Conservation (phyloP, 2,888 invertebrate genomes). For the Eupithecia subumbrata region DNA sequence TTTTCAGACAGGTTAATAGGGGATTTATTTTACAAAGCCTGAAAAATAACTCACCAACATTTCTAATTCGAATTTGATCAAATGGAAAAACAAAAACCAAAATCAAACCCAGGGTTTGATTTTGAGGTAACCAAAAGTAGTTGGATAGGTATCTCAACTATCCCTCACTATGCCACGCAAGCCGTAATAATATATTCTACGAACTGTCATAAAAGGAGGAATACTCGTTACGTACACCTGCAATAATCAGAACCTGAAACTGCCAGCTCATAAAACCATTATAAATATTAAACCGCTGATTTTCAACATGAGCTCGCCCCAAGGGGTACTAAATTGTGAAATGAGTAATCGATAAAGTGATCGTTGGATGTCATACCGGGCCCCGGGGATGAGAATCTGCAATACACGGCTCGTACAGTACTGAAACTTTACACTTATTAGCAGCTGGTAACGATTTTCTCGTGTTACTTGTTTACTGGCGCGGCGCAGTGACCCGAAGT, state of each 20-base stretch:
- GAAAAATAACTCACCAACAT: background rate
- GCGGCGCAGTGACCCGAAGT: background rate
- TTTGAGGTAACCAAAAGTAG: background rate
- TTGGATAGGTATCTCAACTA: background rate
- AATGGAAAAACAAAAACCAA: background rate
- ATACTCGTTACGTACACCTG: slow-evolving; percentile 15
- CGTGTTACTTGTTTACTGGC: background rate
- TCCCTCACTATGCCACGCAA: background rate
- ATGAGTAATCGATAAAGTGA: slow-evolving; percentile 46
- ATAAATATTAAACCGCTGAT: slow-evolving; percentile 30
- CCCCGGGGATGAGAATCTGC: slow-evolving; percentile 27
- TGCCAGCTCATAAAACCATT: slow-evolving; percentile 29
- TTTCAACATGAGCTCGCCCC: slow-evolving; percentile 30
- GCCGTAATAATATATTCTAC: background rate
- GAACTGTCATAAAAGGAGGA: slow-evolving; percentile 5
- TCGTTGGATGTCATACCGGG: slow-evolving; percentile 43
- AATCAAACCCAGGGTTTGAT: too few relatives aligned
- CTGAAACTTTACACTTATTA: slow-evolving; percentile 7
- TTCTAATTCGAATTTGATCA: background rate
- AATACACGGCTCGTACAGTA: background rate
- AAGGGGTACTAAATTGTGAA: slow-evolving; percentile 39
- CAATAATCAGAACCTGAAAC: slow-evolving; percentile 14
- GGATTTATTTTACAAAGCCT: background rate
- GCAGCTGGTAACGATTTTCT: background rate
- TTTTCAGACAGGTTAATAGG: background rate